A percentile compares a stretch with the other conserved stretches of the same genome.
phyloP scores from a whole-genome alignment of 2,113 vertebrate genomes.

The Ascaphus truei region DNA sequence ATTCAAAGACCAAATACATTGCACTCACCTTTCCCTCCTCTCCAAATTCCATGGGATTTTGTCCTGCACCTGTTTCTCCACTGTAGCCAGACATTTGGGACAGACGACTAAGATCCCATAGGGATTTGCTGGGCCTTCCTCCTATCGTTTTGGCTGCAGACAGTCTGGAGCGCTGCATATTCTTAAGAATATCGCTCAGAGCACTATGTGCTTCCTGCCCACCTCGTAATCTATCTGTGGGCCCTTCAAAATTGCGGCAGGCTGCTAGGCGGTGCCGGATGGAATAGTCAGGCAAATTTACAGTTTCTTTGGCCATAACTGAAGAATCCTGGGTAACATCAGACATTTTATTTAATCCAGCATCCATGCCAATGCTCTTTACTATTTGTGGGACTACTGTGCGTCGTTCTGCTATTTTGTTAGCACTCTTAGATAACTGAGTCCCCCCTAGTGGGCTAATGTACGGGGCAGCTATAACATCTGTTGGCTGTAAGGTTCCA shows the following conservation, averaged over 20 bases:
- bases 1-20: too few relatives aligned
- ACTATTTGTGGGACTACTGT: slow-evolving; percentile 38
- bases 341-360: background rate
- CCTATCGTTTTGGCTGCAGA: slow-evolving; percentile 24
- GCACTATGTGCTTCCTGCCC: slow-evolving; percentile 27
- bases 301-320: background rate
- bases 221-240: background rate
- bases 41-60: slow-evolving; percentile 35
- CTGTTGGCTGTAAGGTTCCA: slow-evolving; percentile 9
- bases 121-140: slow-evolving; percentile 45
- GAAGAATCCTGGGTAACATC: background rate
- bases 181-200: slow-evolving; percentile 39
- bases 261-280: slow-evolving; percentile 31
- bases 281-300: slow-evolving; percentile 28
- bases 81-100: slow-evolving; percentile 50
- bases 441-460: background rate
- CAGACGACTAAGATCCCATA: slow-evolving; percentile 55
- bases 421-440: slow-evolving; percentile 20
- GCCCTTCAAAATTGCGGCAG: slow-evolving; percentile 19
- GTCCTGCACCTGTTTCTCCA: background rate
- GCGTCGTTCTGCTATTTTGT: slow-evolving; percentile 34
- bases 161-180: slow-evolving; percentile 16
- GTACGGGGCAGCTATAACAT: background rate
- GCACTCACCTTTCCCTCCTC: background rate
- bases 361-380: slow-evolving; percentile 9